phyloP scores from a whole-genome alignment of 2,888 invertebrate genomes.

The Ceraclea dissimilis region DNA sequence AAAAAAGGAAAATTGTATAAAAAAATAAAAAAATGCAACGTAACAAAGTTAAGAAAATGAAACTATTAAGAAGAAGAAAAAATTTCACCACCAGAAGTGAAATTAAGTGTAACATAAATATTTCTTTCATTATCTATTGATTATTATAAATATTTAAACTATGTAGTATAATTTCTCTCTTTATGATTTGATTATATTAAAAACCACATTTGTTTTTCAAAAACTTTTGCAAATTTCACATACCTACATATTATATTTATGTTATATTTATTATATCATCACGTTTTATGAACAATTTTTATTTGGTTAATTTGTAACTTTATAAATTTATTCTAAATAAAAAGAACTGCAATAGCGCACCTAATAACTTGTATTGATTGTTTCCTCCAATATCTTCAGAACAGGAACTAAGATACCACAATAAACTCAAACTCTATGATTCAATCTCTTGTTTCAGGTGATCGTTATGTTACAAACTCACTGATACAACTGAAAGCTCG shows the following conservation, averaged over 20 bases:
- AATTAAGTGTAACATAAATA: slow-evolving; percentile 3
- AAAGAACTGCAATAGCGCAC: neutral
- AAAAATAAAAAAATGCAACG: slow-evolving; percentile 27
- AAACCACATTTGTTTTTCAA: no score
- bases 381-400: neutral
- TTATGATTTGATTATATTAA: no score
- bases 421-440: no score
- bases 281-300: no score
- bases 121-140: no score
- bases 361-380: neutral
- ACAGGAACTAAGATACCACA: neutral
- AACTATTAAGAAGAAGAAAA: slow-evolving; percentile 11
- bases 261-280: no score
- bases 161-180: no score
- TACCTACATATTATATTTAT: no score
- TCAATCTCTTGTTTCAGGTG: neutral
- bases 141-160: no score
- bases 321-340: neutral
- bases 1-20: slow-evolving; percentile 27
- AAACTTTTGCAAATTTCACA: no score
- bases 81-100: slow-evolving; percentile 24
- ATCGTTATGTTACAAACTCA: slow-evolving; percentile 5
- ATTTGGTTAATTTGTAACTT: no score
- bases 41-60: slow-evolving; percentile 28
- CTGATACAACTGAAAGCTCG: slow-evolving; percentile 9